phyloP scores from a whole-genome alignment of 2,113 vertebrate species.

The Triplophysa dalaica region DNA sequence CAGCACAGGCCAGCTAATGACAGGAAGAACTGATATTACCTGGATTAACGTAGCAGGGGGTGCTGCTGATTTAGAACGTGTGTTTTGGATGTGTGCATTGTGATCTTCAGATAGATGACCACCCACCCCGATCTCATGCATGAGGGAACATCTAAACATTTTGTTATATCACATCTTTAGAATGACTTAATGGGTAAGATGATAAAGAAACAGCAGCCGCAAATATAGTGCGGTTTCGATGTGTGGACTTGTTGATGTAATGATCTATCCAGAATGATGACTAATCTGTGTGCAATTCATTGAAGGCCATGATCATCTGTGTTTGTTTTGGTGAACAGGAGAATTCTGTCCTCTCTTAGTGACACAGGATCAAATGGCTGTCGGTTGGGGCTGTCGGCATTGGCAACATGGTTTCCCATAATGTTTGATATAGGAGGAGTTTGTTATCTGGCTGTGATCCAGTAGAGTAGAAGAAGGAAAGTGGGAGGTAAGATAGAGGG shows the following conservation, averaged over 20 bases:
- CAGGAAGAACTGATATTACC: slow-evolving; percentile 43
- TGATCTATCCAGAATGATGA: neutral
- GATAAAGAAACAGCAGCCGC: neutral
- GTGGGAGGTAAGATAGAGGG: neutral
- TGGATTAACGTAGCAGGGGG: slow-evolving; percentile 29
- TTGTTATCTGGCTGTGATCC: neutral
- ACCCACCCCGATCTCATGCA: neutral
- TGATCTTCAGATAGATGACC: slow-evolving; percentile 19
- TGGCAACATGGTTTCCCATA: neutral
- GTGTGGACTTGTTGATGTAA: neutral
- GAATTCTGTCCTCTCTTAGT: neutral
- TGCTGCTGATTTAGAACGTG: slow-evolving; percentile 32
- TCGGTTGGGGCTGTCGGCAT: too few relatives aligned
- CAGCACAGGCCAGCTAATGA: slow-evolving; percentile 42
- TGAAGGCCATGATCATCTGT: neutral
- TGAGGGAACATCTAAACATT: neutral
- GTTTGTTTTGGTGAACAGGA: too few relatives aligned
- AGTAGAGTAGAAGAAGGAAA: neutral
- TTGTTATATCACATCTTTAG: neutral
- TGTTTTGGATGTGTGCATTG: neutral
- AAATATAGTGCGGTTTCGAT: neutral
- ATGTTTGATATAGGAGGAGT: neutral
- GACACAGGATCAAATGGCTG: neutral
- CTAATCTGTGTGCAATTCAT: neutral
- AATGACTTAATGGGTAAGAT: neutral